Evolutionary conservation across 2,888 invertebrate species (phyloP), one percentile per base, ranked within the genome.

Genomic region (Shargacucullia verbasci): DNA sequence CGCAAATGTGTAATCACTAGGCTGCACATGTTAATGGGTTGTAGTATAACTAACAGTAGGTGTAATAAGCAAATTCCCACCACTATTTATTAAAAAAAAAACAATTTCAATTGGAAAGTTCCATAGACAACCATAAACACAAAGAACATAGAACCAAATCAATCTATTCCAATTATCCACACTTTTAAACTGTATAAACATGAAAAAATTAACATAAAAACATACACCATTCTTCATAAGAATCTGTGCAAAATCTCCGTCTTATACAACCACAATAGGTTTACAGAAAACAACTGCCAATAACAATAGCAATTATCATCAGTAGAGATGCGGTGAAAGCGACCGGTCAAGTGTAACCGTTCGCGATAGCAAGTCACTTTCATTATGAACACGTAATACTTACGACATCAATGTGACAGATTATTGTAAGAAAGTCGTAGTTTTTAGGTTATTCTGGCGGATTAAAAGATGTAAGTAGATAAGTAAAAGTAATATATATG

Each of bases 301-400:
- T 57, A 68, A 74, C 58, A 61, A 71, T 60, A 63, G 49, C 52
- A 44, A 57, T 59, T 59, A 60, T 63, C 49, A 45, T n/a, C 38
- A 37, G 46, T 37, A 38, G 63, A 76, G 79, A 80, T 68, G 73
- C 62, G 73, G 86, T 80, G 89, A 89, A 89, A 89, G 89, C 80
- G 58, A 49, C 62, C 81, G 82, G 82, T 85, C 83, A 80, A 80
- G 81, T 83, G 81, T 69, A 70, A 64, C 68, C 44, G 44, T 27
- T 37, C 27, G 43, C 34, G 63, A 61, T 68, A 49, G 55, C 54
- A 43, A 63, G 38, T 59, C 65, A 47, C 72, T 73, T 75, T 75
- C 76, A 43, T 61, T 71, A n/a, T 33, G 31, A 3, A 71, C 53
- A 62, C 70, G 70, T 75, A 72, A 67, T 69, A 53, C 31, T 14